Evolutionary conservation across 2,888 invertebrate species (phyloP).

Genomic region (Dorcus hopei): DNA sequence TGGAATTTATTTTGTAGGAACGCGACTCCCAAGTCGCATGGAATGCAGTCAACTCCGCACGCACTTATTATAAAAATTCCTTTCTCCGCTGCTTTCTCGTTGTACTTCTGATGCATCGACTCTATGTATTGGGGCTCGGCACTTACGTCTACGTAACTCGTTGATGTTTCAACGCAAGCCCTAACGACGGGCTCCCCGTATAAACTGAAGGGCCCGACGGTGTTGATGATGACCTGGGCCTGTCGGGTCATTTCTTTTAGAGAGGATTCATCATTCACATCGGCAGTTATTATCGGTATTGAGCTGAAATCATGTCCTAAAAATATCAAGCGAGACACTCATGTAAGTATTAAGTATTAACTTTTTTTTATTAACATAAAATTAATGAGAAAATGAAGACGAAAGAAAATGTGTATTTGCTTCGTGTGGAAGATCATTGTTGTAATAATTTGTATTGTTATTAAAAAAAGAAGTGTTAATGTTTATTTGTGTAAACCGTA

Average conservation of each 20-base stretch:
- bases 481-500: no score
- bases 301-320: conserved; percentile 59
- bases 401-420: neutral
- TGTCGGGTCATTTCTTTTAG: conserved; percentile 76
- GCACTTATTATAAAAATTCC: conserved; percentile 84
- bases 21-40: conserved; percentile 81
- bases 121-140: conserved; percentile 75
- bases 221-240: conserved; percentile 80
- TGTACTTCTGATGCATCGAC: conserved; percentile 67
- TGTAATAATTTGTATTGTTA: no score
- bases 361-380: neutral
- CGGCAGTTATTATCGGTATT: conserved; percentile 72
- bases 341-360: neutral
- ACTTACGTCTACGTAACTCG: conserved; percentile 89
- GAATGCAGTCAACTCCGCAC: conserved; percentile 92
- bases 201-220: conserved; percentile 86
- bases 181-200: conserved; percentile 87
- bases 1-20: conserved; percentile 74
- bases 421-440: no score
- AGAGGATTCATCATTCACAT: conserved; percentile 70
- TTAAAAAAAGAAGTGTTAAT: no score
- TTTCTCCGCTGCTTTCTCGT: conserved; percentile 68
- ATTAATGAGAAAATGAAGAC: neutral
- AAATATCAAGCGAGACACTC: neutral
- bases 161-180: conserved; percentile 72